Evolutionary conservation across 2,113 vertebrate species (phyloP), one percentile per base, ranked within the genome.

Genomic region (Orthonyx spaldingii): DNA sequence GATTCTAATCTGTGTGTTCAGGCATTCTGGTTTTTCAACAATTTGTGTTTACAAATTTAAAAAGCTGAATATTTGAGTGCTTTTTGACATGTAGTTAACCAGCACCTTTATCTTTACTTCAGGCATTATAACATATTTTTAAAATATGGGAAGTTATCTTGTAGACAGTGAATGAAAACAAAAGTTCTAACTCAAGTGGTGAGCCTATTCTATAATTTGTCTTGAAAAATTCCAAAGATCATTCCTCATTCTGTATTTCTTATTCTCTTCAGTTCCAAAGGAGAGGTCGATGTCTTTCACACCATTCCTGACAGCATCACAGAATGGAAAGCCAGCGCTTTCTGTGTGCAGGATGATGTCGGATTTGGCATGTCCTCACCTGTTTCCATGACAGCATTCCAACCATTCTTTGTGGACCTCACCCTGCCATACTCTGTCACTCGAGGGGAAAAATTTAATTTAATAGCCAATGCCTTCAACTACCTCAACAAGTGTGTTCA

Each of bases 301-400:
- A 98, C 88, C 1, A 94, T 99, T 35, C 99, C 99, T 7, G 99
- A 99, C 96, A 98, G 98, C 53, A 98, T 99, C 96, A 99, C 99
- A 4, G 98, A 98, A 33, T 99, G 99, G 99, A 97, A 98, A 26
- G 98, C 98, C 10, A 98, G 93, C 0, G 98, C 98, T 13, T 99
- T 99, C 98, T 99, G 99, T 4, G 68, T 98, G 57, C 98, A 98
- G 11, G 98, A 98, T 26, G 66, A 98, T 4, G 86, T 23, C 3
- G 99, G 99, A 3, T 98, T 99, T 33, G 99, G 99, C 41, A 94
- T 99, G 49, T 97, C 99, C 3, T 91, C 97, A 18, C 85, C 94
- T 66, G 57, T 53, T 3, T 86, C 95, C 8, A 53, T 99, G 70
- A 97, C 53, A 7, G 98, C 96, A 49, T 99, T 98, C 94, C 98